Conservation (phyloP, 2,797 vertebrate species). For the Pempheris klunzingeri region DNA sequence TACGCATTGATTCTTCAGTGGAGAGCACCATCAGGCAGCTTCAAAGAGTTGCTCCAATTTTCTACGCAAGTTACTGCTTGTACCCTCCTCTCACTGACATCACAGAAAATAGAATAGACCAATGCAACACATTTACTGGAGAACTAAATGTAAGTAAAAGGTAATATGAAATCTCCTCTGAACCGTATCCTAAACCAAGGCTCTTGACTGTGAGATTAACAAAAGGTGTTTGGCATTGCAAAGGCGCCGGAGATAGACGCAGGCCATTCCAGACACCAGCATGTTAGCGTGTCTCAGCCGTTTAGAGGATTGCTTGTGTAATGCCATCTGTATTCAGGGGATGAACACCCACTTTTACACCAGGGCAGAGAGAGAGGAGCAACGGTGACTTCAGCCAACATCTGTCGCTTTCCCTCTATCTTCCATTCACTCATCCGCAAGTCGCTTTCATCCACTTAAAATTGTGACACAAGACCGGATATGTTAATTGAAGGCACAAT, state of each 20-base stretch:
- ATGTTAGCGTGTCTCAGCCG: constrained; percentile 79
- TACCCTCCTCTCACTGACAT: constrained; percentile 36
- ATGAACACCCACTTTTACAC: constrained; percentile 82
- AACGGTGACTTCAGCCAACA: constrained; percentile 69
- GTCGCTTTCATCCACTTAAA: constrained; percentile 70
- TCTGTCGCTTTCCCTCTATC: constrained; percentile 68
- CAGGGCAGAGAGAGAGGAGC: constrained; percentile 72
- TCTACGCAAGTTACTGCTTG: constrained; percentile 36
- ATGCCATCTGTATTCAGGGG: constrained; percentile 87
- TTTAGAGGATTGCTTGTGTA: constrained; percentile 86
- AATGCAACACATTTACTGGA: constrained; percentile 36
- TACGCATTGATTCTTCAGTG: constrained; percentile 57
- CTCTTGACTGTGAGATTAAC: constrained; percentile 69
- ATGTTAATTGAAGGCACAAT: constrained; percentile 51
- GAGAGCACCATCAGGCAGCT: constrained; percentile 39
- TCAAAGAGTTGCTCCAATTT: constrained; percentile 55
- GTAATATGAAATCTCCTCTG: constrained; percentile 51
- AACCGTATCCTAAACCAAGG: constrained; percentile 37
- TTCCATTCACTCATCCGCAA: constrained; percentile 59
- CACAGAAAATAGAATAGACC: constrained; percentile 41
- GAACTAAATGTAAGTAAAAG: constrained; percentile 33
- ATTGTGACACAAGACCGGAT: constrained; percentile 41
- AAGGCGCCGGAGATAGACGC: constrained; percentile 63
- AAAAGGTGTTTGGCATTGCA: constrained; percentile 66
- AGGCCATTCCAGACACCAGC: constrained; percentile 75